Conservation (phyloP, 1,140 invertebrate genomes). For the Drosophila bipectinata region DNA sequence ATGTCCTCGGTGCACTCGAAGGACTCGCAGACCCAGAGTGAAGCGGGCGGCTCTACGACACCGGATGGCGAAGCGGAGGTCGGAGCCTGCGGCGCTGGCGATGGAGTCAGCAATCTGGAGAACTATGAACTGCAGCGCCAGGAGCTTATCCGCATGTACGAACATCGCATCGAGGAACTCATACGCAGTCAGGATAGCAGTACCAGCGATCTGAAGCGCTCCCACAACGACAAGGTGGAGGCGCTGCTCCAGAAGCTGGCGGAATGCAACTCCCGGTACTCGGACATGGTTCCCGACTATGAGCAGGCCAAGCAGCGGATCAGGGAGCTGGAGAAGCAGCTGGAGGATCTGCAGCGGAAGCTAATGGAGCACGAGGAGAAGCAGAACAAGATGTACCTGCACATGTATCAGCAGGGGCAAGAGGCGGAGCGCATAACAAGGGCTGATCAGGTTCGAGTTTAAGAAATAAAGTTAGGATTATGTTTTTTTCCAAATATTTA, state of each 20-base stretch:
- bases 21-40: constrained; percentile 87
- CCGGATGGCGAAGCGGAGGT: constrained; percentile 37
- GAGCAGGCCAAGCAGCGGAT: constrained; percentile 88
- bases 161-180: constrained; percentile 89
- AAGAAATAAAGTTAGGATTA: no score
- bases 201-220: constrained; percentile 89
- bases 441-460: constrained; percentile 86
- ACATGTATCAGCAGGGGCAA: constrained; percentile 93
- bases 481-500: neutral
- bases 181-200: constrained; percentile 88
- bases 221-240: constrained; percentile 92
- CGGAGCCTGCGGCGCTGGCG: constrained; percentile 12
- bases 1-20: constrained; percentile 90
- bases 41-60: constrained; percentile 85
- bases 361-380: constrained; percentile 89
- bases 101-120: constrained; percentile 45
- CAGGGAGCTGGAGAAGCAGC: constrained; percentile 87
- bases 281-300: constrained; percentile 88
- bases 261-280: constrained; percentile 91
- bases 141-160: constrained; percentile 88
- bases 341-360: constrained; percentile 88
- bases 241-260: constrained; percentile 90
- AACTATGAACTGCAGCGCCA: constrained; percentile 86
- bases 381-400: constrained; percentile 90
- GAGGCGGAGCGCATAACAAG: constrained; percentile 90